These are phyloP conservation scores for Anoncus sp. DNA, from an alignment of 2,888 invertebrate species.

Conservation along the genomic window DNA sequence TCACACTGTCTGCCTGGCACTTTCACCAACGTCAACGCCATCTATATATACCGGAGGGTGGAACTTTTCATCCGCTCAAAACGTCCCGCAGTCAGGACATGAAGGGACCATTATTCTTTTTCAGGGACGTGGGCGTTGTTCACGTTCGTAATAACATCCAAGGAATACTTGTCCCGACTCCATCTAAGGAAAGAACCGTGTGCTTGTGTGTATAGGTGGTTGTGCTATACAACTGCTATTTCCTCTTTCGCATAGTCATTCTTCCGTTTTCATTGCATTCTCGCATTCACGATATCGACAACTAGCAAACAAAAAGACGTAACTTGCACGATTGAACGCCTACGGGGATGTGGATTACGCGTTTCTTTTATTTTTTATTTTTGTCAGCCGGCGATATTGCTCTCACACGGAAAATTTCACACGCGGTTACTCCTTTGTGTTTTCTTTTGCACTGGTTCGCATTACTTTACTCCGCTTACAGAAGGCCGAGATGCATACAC, in stretches of 20 bases:
- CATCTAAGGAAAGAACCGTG: conserved; percentile 26
- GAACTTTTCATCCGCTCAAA: conserved; percentile 73
- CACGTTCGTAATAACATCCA: conserved; percentile 76
- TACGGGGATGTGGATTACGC: background rate
- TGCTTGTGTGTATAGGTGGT: conserved; percentile 25
- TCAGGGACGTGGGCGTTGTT: conserved; percentile 73
- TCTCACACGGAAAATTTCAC: background rate
- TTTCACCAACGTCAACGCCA: conserved; percentile 38
- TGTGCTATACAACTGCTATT: conserved; percentile 14
- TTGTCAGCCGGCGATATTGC: background rate
- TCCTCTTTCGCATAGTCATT: conserved; percentile 14
- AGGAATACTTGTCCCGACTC: conserved; percentile 60
- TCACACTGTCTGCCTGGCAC: conserved; percentile 20
- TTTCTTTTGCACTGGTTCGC: too few species aligned
- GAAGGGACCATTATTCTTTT: conserved; percentile 78
- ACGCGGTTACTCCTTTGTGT: background rate
- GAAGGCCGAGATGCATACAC: conserved; percentile 13
- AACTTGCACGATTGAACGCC: conserved; percentile 4
- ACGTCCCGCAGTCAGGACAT: conserved; percentile 71
- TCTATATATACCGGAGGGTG: conserved; percentile 59
- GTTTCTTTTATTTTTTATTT: background rate
- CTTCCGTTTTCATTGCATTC: conserved; percentile 32
- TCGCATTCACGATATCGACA: conserved; percentile 8
- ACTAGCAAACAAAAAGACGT: conserved; percentile 4
- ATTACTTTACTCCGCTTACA: too few species aligned